Percentiles rank a stretch among this genome's conserved stretches.
These are phyloP conservation scores for Sycophaga agraensis DNA, from an alignment of 1,140 invertebrate genomes.

Conservation along the genomic window DNA sequence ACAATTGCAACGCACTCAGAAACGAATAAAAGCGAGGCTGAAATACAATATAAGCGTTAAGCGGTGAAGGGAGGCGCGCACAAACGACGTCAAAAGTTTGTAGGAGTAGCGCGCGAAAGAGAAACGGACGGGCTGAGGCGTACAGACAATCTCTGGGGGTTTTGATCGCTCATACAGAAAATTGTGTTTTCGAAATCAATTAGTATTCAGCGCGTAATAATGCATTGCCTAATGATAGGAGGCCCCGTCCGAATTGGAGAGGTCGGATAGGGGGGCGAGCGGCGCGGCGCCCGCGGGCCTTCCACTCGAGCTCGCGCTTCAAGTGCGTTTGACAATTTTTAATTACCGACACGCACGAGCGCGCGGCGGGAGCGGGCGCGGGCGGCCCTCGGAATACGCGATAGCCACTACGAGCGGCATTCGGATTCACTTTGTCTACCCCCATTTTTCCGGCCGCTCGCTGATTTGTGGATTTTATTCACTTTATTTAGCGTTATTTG, in stretches of 20 bases:
- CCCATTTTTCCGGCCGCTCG: background rate
- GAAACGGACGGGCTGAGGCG: slow-evolving; percentile 15
- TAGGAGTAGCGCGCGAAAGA: slow-evolving; percentile 11
- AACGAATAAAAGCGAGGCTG: background rate
- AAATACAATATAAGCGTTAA: slow-evolving; percentile 14
- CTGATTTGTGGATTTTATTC: slow-evolving; percentile 6
- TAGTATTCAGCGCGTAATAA: slow-evolving; percentile 56
- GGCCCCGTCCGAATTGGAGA: slow-evolving; percentile 4
- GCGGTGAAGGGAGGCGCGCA: slow-evolving; percentile 4
- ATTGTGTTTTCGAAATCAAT: slow-evolving; percentile 58
- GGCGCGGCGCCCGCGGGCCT: slow-evolving; percentile 39
- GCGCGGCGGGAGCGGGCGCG: slow-evolving; percentile 11
- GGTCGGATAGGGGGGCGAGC: slow-evolving; percentile 25
- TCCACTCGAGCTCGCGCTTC: slow-evolving; percentile 40
- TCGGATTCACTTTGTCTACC: slow-evolving; percentile 8
- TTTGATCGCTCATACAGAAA: slow-evolving; percentile 58
- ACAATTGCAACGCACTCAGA: background rate
- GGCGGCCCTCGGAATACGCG: background rate
- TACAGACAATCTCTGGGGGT: slow-evolving; percentile 28
- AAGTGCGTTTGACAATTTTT: slow-evolving; percentile 57
- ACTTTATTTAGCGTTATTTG: slow-evolving; percentile 9
- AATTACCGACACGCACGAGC: slow-evolving; percentile 46
- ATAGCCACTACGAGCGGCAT: no score
- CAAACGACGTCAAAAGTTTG: slow-evolving; percentile 20
- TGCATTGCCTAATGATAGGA: slow-evolving; percentile 52